Conservation (phyloP, 2,888 invertebrate species). For the Dendrolimus houi region DNA sequence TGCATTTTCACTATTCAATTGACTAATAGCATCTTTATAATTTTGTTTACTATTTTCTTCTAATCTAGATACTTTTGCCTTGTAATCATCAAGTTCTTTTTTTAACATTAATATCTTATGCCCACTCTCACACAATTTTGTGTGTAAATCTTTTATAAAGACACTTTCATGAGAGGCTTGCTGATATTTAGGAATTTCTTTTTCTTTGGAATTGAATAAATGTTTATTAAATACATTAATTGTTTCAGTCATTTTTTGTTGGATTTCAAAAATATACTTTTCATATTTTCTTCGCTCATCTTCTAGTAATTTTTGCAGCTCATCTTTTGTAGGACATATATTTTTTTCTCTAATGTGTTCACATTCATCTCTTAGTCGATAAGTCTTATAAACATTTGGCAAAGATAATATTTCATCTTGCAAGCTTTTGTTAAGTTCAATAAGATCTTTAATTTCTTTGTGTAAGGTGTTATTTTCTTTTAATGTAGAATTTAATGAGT, state of each 20-base stretch:
- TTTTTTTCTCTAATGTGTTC: slow-evolving; percentile 22
- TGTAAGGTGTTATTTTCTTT: slow-evolving; percentile 61
- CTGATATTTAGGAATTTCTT: slow-evolving; percentile 19
- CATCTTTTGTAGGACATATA: slow-evolving; percentile 49
- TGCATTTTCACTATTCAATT: slow-evolving; percentile 60
- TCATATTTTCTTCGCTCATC: slow-evolving; percentile 66
- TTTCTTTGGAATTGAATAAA: slow-evolving; percentile 35
- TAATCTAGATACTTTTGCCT: slow-evolving; percentile 26
- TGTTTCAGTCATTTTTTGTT: slow-evolving; percentile 55
- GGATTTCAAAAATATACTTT: slow-evolving; percentile 41
- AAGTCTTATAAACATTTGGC: slow-evolving; percentile 32
- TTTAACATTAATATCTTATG: slow-evolving; percentile 63
- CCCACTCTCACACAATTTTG: slow-evolving; percentile 64
- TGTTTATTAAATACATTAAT: slow-evolving; percentile 52
- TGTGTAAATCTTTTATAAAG: slow-evolving; percentile 57
- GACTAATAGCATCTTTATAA: slow-evolving; percentile 58
- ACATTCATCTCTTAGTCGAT: slow-evolving; percentile 22
- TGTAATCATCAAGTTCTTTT: slow-evolving; percentile 64
- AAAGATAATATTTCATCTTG: slow-evolving; percentile 55
- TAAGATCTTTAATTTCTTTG: slow-evolving; percentile 61
- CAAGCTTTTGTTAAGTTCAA: slow-evolving; percentile 64
- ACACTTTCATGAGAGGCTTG: slow-evolving; percentile 28
- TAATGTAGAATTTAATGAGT: slow-evolving; percentile 32
- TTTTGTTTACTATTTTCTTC: slow-evolving; percentile 46
- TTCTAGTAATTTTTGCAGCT: slow-evolving; percentile 49